Base-by-base conservation (phyloP, 30 jellyfish, hydroid and myxozoan species). In the Hydra vulgaris region DNA sequence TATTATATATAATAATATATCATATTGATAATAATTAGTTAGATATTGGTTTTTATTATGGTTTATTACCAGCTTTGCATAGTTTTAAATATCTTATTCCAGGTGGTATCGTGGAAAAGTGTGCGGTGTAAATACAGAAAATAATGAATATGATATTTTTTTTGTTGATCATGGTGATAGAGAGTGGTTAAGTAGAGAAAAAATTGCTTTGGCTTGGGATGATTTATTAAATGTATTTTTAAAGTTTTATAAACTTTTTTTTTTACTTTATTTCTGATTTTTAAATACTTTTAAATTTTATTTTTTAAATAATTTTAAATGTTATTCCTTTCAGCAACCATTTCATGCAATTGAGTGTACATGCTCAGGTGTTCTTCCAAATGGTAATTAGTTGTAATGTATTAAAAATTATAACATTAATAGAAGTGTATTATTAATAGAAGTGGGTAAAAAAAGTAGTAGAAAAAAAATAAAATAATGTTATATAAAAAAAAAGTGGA, bases 31-130 rank as follows among this genome's bases (percentile, higher is more conserved):
- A n/a, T n/a, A n/a, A n/a, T n/a, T n/a, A n/a, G n/a, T n/a, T n/a
- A n/a, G n/a, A n/a, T n/a, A n/a, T n/a, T n/a, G n/a, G n/a, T n/a
- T n/a, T n/a, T n/a, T n/a, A n/a, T n/a, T n/a, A n/a, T n/a, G n/a
- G n/a, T n/a, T n/a, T n/a, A n/a, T n/a, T n/a, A n/a, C n/a, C n/a
- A n/a, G n/a, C n/a, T n/a, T n/a, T n/a, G n/a, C n/a, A n/a, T n/a
- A n/a, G n/a, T n/a, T n/a, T n/a, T n/a, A n/a, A 3, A 40, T 40
- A 3, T 40, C 12, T 40, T 40, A 12, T 12, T 3, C 12, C 12
- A 89, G 97, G 73, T 89, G 95, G 97, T 89, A 89, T 70, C 92
- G 95, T 68, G 97, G 87, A 20, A 77, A 82, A 21, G 79, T 89
- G 23, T 82, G 85, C 0, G 87, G 74, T 18, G 66, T 80, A 27